A percentile compares a stretch with the other conserved stretches of the same genome.
phyloP scores from a whole-genome alignment of 2,113 vertebrate genomes.

The Delphinapterus leucas region DNA sequence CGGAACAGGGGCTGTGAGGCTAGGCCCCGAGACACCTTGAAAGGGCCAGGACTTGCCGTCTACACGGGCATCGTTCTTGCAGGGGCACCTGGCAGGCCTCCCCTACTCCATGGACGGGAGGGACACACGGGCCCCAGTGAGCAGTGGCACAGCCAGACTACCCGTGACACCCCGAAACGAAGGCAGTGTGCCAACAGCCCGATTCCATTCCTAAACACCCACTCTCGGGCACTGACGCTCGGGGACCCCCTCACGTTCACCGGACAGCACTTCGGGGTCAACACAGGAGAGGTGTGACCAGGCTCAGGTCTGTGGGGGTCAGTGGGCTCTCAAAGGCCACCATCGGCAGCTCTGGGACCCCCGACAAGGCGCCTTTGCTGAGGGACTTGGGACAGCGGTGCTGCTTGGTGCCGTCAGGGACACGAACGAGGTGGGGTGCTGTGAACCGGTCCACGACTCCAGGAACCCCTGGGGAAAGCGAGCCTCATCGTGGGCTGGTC shows the following conservation, averaged over 20 bases:
- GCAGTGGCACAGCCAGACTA: neutral
- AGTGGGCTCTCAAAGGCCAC: accelerated
- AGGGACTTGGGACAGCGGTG: accelerated
- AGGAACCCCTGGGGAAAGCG: accelerated
- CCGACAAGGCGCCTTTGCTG: neutral
- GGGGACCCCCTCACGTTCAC: neutral
- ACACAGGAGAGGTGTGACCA: accelerated
- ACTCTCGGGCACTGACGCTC: accelerated
- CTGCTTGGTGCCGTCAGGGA: accelerated
- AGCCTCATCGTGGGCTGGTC: neutral
- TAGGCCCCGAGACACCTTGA: accelerated
- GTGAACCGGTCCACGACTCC: accelerated
- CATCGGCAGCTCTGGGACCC: neutral
- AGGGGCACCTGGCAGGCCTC: neutral
- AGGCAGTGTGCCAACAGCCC: accelerated
- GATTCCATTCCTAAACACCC: accelerated
- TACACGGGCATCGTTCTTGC: neutral
- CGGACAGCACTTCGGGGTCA: accelerated
- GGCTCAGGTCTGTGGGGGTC: neutral
- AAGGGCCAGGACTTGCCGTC: neutral
- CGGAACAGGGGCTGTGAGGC: accelerated
- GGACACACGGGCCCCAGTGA: accelerated
- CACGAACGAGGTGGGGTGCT: accelerated
- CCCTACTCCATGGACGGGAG: too few species aligned
- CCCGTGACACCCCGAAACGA: accelerated